Conservation (phyloP, 2,888 invertebrate species). For the Alloplasta piceator region DNA sequence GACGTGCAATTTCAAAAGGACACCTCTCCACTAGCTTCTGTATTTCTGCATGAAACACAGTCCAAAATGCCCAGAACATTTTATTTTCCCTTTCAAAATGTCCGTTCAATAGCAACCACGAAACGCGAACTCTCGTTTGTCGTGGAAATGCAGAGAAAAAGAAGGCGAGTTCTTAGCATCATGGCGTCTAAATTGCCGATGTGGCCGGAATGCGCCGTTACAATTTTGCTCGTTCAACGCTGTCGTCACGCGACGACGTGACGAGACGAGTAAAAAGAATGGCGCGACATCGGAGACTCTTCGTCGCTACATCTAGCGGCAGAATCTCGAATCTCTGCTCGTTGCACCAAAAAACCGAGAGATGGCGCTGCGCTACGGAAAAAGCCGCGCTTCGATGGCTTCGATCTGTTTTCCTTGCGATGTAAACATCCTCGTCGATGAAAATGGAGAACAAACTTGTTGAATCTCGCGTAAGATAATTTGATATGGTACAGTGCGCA, state of each 20-base stretch:
- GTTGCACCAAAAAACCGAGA: constrained; percentile 5
- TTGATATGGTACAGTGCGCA: not conserved
- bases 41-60: not conserved
- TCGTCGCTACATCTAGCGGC: constrained; percentile 71
- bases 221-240: constrained; percentile 59
- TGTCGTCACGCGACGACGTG: constrained; percentile 61
- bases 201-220: constrained; percentile 73
- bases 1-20: constrained; percentile 34
- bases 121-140: not conserved
- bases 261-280: constrained; percentile 67
- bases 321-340: not conserved
- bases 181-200: constrained; percentile 81
- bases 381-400: constrained; percentile 20
- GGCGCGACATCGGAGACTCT: constrained; percentile 61
- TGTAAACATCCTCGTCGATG: too few species aligned
- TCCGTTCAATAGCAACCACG: not conserved
- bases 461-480: not conserved
- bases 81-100: not conserved
- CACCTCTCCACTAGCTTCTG: not conserved
- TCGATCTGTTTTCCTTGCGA: not conserved
- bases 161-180: constrained; percentile 54
- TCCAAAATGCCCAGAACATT: not conserved
- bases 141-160: not conserved
- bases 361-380: constrained; percentile 65
- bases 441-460: not conserved